Evolutionary conservation across 2,113 vertebrate species (phyloP).

Genomic region (Cryptomyrus ogoouensis): DNA sequence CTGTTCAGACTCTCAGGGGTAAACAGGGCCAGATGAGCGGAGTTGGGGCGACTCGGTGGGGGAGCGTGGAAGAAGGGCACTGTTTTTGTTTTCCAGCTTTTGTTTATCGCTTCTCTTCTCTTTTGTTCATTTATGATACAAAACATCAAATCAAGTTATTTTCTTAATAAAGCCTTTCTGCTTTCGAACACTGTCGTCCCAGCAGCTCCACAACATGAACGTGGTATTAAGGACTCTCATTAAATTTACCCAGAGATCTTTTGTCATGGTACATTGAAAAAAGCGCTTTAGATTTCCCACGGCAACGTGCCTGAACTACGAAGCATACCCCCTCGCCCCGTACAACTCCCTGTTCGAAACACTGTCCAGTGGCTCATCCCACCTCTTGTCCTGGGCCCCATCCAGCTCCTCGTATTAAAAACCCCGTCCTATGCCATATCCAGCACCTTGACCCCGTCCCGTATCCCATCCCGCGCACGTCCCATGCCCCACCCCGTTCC

Average conservation of each 20-base stretch:
- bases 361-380: background rate
- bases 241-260: background rate
- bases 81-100: background rate
- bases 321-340: background rate
- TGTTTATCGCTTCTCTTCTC: background rate
- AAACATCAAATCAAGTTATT: background rate
- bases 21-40: background rate
- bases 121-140: background rate
- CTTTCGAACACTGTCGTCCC: background rate
- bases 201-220: background rate
- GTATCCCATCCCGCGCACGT: background rate
- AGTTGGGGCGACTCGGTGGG: background rate
- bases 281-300: background rate
- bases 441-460: background rate
- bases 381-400: background rate
- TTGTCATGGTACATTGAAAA: background rate
- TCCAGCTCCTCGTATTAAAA: background rate
- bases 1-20: background rate
- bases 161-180: background rate
- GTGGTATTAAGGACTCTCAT: background rate
- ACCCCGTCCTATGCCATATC: background rate
- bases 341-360: background rate
- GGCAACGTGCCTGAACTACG: background rate
- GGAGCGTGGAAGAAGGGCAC: background rate
- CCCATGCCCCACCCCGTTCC: too few species aligned